Base-by-base conservation (phyloP, 92 coral and sea anemone genomes). In the Heliopora coerulea region DNA sequence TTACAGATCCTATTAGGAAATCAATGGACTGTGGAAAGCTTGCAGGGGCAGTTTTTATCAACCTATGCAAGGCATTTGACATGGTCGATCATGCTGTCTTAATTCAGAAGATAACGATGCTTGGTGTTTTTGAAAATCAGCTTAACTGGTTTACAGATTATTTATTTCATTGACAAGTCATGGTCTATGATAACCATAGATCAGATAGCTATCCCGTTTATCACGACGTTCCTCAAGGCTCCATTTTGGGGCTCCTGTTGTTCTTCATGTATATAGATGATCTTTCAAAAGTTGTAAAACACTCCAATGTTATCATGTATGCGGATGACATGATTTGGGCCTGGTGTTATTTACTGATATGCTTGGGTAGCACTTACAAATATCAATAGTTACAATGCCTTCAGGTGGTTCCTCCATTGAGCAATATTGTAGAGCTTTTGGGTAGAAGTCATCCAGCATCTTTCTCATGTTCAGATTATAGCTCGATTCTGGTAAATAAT, bases 261-360 rank as follows among this genome's bases (percentile, higher is more conserved):
- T 61, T 61, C 40, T 9, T 61, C 12, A 61, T 61, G 40, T 29
- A 61, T 42, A 61, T 61, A 19, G 42, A 33, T 61, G 44, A 31
- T 11, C 18, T 31, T 0, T 9, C 18, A 9, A 29, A 61, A 25
- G 39, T 28, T 18, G 5, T 61, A 27, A 61, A 61, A 27, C 24
- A 61, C 42, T 59, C 80, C 56, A 75, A 41, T 48, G 27, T 75
- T 56, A 40, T 75, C 39, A 75, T 74, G 69, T 74, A 59, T 34
- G 70, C 57, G 27, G 70, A 74, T 74, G 59, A 74, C 68, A n/a
- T n/a, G n/a, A n/a, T n/a, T n/a, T n/a, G n/a, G n/a, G n/a, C n/a
- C n/a, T n/a, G n/a, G n/a, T n/a, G 57, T 56, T 11, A 31, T 58
- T 15, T 11, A 12, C 8, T 58, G 24, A 3, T 13, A 12, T 15